A percentile compares a stretch with the other conserved stretches of the same genome.
These are phyloP conservation scores for Bombus huntii DNA, from an alignment of 1,140 invertebrate genomes.

Conservation along the genomic window DNA sequence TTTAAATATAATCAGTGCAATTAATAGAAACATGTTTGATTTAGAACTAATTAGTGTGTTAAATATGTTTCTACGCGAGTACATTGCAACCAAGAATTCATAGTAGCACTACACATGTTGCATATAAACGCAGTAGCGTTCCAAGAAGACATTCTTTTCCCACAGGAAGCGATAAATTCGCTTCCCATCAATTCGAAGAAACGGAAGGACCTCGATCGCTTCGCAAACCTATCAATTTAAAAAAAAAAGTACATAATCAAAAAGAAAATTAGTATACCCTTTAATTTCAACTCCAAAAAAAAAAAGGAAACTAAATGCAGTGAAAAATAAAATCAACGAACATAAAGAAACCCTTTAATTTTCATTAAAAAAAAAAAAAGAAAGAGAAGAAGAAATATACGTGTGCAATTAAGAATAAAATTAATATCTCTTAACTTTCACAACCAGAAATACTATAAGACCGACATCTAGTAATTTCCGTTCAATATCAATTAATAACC, in stretches of 20 bases:
- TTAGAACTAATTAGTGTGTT: not conserved
- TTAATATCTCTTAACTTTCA: not conserved
- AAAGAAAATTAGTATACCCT: not conserved
- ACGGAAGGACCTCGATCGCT: not conserved
- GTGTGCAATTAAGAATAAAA: not conserved
- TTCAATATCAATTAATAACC: not conserved
- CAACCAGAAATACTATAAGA: not conserved
- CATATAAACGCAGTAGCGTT: constrained; percentile 14
- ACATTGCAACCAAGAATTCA: not conserved
- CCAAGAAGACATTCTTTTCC: constrained; percentile 23
- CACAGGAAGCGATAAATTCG: constrained; percentile 37
- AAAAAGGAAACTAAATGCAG: not conserved
- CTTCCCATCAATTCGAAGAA: constrained; percentile 14
- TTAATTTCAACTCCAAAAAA: not conserved
- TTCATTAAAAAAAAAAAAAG: not conserved
- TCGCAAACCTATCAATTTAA: not conserved
- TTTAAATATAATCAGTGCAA: not conserved
- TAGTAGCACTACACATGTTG: not conserved
- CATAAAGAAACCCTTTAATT: not conserved
- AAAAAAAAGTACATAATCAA: not conserved
- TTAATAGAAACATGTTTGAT: too few species aligned
- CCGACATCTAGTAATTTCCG: not conserved
- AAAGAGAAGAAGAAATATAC: not conserved
- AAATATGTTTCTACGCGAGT: not conserved
- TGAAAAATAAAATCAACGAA: not conserved